These are phyloP conservation scores for Dryocosmus kuriphilus DNA, from an alignment of 2,888 invertebrate species.

Conservation along the genomic window DNA sequence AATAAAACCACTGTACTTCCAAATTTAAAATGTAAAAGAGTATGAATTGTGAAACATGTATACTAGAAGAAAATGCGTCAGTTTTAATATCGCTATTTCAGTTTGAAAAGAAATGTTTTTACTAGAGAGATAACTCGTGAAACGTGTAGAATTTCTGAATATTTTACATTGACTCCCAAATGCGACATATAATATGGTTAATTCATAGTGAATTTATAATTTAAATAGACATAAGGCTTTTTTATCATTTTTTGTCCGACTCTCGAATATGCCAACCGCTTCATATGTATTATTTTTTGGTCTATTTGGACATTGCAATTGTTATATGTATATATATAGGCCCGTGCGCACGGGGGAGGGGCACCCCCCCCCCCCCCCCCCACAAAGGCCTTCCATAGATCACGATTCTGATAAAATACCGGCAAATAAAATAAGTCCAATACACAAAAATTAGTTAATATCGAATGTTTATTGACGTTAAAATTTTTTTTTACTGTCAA, in stretches of 20 bases:
- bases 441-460: no score
- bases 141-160: not conserved
- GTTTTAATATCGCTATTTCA: conserved; percentile 12
- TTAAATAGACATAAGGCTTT: not conserved
- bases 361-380: no score
- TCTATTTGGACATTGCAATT: conserved; percentile 1
- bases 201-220: not conserved
- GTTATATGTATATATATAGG: no score
- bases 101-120: conserved; percentile 20
- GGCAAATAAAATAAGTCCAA: no score
- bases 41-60: conserved; percentile 23
- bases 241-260: not conserved
- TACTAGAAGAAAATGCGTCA: conserved; percentile 22
- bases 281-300: conserved; percentile 2
- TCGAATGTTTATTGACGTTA: no score
- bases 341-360: no score
- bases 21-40: conserved; percentile 12
- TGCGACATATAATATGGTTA: not conserved
- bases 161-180: not conserved
- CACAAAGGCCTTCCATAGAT: no score
- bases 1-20: conserved; percentile 13
- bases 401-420: no score
- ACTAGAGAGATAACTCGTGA: not conserved
- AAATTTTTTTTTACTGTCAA: no score
- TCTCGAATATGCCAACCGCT: not conserved